phyloP scores from a whole-genome alignment of 2,888 invertebrate species.

The Drosophila planitibia region DNA sequence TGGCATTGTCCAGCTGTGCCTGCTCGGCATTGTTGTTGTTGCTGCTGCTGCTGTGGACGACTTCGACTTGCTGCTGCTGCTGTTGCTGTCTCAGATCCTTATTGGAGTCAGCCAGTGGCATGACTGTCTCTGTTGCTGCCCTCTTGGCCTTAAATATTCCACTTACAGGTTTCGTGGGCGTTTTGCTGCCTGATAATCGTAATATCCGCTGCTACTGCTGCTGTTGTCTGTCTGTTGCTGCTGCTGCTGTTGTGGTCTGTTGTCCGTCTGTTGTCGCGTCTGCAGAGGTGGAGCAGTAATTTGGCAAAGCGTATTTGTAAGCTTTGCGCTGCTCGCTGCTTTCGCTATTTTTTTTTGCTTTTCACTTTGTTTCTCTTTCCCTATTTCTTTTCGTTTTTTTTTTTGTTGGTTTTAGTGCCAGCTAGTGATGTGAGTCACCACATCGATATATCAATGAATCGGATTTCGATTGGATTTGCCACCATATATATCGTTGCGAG shows the following conservation, averaged over 20 bases:
- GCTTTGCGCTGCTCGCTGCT: conserved; percentile 38
- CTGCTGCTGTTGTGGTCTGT: conserved; percentile 15
- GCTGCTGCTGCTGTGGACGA: conserved; percentile 46
- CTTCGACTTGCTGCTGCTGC: conserved; percentile 67
- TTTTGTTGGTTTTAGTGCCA: conserved; percentile 34
- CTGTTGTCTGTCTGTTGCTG: conserved; percentile 22
- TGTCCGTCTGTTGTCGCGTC: conserved; percentile 12
- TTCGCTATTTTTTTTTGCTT: conserved; percentile 35
- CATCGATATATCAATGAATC: conserved; percentile 13
- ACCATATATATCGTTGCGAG: conserved; percentile 7
- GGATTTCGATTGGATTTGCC: background rate
- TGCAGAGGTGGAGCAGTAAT: conserved; percentile 23
- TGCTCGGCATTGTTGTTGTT: conserved; percentile 52
- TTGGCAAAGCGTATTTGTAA: conserved; percentile 29
- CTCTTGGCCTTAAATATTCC: conserved; percentile 50
- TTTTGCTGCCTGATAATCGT: conserved; percentile 34
- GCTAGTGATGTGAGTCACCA: conserved; percentile 38
- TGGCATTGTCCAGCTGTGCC: conserved; percentile 51
- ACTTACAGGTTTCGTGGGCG: conserved; percentile 53
- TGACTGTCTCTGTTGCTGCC: conserved; percentile 59
- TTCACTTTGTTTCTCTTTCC: conserved; percentile 44
- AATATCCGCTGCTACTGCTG: conserved; percentile 21
- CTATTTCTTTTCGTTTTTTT: conserved; percentile 20
- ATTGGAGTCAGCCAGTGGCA: conserved; percentile 84
- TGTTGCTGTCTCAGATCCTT: conserved; percentile 79